A percentile compares a stretch with the other conserved stretches of the same genome.
These are phyloP conservation scores for Drosophila nigricruria DNA, from an alignment of 2,888 invertebrate species.

Conservation along the genomic window DNA sequence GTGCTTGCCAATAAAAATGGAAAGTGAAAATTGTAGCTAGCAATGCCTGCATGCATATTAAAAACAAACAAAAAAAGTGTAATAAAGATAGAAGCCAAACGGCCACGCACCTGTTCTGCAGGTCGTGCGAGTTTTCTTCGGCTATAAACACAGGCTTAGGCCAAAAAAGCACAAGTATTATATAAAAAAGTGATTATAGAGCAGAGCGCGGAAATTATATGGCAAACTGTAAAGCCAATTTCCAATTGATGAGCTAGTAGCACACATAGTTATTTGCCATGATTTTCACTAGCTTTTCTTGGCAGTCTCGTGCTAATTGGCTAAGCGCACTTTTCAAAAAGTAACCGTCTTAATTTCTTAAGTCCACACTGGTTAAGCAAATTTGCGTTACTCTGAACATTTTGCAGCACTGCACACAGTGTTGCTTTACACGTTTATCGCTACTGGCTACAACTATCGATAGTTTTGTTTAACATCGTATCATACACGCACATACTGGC, in stretches of 20 bases:
- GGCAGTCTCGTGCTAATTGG: conserved; percentile 27
- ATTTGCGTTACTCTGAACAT: not conserved
- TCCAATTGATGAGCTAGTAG: conserved; percentile 24
- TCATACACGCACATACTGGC: conserved; percentile 35
- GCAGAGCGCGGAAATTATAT: conserved; percentile 62
- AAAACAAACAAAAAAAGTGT: conserved; percentile 56
- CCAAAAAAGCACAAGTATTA: conserved; percentile 61
- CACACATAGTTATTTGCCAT: conserved; percentile 34
- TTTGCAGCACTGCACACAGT: conserved; percentile 22
- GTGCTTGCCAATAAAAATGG: conserved; percentile 76
- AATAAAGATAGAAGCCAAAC: conserved; percentile 71
- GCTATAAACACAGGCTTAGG: conserved; percentile 58
- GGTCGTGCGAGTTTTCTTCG: conserved; percentile 69
- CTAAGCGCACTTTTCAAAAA: conserved; percentile 21
- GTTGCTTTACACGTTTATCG: conserved; percentile 21
- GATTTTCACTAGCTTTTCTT: conserved; percentile 33
- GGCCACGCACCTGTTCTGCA: conserved; percentile 70
- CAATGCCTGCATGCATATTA: conserved; percentile 74
- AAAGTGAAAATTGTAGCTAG: conserved; percentile 79
- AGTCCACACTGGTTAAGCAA: conserved; percentile 18
- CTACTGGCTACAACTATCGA: conserved; percentile 27
- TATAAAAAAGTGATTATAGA: conserved; percentile 69
- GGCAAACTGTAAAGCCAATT: conserved; percentile 43
- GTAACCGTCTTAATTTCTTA: conserved; percentile 36
- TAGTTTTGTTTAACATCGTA: conserved; percentile 42